Percentiles rank a stretch among this genome's conserved stretches.
Conservation (phyloP, 1,140 invertebrate genomes). For the Sitophilus oryzae region DNA sequence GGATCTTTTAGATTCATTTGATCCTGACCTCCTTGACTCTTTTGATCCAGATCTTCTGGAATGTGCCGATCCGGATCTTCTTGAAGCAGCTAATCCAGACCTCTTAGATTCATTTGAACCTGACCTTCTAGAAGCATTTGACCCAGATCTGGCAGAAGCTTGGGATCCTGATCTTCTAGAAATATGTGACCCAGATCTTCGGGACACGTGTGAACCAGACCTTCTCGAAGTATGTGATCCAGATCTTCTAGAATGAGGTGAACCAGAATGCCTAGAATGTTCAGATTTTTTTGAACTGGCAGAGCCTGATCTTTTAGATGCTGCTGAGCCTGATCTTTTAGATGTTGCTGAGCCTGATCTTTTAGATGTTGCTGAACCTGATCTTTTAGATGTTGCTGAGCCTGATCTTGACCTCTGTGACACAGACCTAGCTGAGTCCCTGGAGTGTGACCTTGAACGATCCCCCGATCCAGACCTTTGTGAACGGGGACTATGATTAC, state of each 20-base stretch:
- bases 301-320: conserved; percentile 41
- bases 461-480: conserved; percentile 36
- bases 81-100: conserved; percentile 41
- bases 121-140: conserved; percentile 2
- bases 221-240: conserved; percentile 27
- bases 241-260: conserved; percentile 31
- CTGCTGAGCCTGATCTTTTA: conserved; percentile 35
- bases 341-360: conserved; percentile 20
- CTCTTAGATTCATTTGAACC: neutral
- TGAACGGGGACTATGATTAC: conserved; percentile 18
- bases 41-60: conserved; percentile 18
- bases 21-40: conserved; percentile 23
- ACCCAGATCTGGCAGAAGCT: conserved; percentile 19
- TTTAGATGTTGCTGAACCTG: conserved; percentile 5
- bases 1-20: conserved; percentile 22
- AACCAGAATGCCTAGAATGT: conserved; percentile 26
- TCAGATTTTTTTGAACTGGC: conserved; percentile 12
- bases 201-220: conserved; percentile 23
- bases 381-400: conserved; percentile 25
- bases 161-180: conserved; percentile 23
- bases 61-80: conserved; percentile 29
- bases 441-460: no score
- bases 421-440: no score
- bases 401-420: conserved; percentile 20
- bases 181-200: conserved; percentile 17